Evolutionary conservation across 2,888 invertebrate species (phyloP).

Genomic region (Drosophila yooni): DNA sequence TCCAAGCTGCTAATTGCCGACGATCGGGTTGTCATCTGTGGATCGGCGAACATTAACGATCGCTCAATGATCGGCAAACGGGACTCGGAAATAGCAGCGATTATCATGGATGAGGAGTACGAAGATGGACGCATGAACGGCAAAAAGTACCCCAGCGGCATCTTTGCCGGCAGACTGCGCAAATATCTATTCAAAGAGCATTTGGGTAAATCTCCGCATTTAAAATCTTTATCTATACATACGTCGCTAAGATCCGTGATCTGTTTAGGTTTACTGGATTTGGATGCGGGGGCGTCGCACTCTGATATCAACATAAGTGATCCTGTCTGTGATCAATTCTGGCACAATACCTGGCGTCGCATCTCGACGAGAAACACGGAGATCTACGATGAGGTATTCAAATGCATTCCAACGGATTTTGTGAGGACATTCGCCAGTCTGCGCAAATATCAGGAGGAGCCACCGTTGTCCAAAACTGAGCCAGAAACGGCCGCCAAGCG

Average conservation of each 20-base stretch:
- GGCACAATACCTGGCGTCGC: conserved; percentile 92
- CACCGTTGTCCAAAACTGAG: conserved; percentile 90
- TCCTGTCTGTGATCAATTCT: conserved; percentile 93
- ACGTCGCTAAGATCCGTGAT: no score
- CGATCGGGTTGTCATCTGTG: conserved; percentile 95
- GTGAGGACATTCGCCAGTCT: conserved; percentile 92
- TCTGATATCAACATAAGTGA: conserved; percentile 89
- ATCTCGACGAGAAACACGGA: conserved; percentile 93
- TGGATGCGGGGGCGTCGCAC: conserved; percentile 82
- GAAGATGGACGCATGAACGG: conserved; percentile 94
- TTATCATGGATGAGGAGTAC: conserved; percentile 94
- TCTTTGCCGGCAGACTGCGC: conserved; percentile 93
- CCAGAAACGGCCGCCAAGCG: conserved; percentile 90
- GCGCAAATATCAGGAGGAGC: conserved; percentile 90
- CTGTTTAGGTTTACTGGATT: conserved; percentile 85
- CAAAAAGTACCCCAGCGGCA: conserved; percentile 91
- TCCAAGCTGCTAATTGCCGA: conserved; percentile 98
- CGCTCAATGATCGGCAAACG: conserved; percentile 96
- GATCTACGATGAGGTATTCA: conserved; percentile 96
- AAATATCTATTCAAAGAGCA: conserved; percentile 96
- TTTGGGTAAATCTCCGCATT: conserved; percentile 87
- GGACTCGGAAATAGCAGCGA: conserved; percentile 96
- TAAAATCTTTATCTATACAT: not conserved
- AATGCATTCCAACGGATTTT: conserved; percentile 94
- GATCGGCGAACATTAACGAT: conserved; percentile 99